phyloP scores from a whole-genome alignment of 2,113 vertebrate species.

The Pollachius pollachius region DNA sequence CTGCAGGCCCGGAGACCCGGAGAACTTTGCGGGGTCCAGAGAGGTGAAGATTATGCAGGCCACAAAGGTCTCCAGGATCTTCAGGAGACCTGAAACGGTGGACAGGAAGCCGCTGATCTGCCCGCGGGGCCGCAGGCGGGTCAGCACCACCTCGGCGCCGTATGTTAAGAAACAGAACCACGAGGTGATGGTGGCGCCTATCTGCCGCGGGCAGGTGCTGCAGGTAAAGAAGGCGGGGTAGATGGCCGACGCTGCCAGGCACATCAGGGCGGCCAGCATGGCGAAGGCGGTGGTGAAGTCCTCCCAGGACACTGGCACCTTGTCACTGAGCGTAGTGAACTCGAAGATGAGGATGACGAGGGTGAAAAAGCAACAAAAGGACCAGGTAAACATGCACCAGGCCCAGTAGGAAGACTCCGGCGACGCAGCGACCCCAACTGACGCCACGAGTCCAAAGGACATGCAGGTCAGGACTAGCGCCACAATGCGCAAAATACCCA shows the following conservation, averaged over 20 bases:
- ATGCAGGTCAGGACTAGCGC: conserved; percentile 72
- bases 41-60: conserved; percentile 84
- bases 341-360: conserved; percentile 79
- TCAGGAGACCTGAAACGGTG: conserved; percentile 81
- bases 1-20: neutral
- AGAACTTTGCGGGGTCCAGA: conserved; percentile 25
- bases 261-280: conserved; percentile 79
- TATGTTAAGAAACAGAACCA: conserved; percentile 77
- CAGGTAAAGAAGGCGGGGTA: conserved; percentile 73
- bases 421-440: fast-evolving
- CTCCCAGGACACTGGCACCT: conserved; percentile 81
- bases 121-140: conserved; percentile 63
- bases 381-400: conserved; percentile 90
- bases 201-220: conserved; percentile 37
- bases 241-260: conserved; percentile 77
- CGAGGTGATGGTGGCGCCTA: conserved; percentile 72
- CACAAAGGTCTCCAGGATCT: conserved; percentile 83
- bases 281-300: conserved; percentile 84
- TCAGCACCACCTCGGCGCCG: conserved; percentile 71
- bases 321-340: conserved; percentile 65
- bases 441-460: conserved; percentile 77
- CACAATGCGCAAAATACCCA: conserved; percentile 74
- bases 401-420: conserved; percentile 41
- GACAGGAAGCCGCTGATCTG: conserved; percentile 82
- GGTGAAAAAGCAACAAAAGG: conserved; percentile 78